Evolutionary conservation across 92 coral and sea anemone genomes (phyloP).

Genomic region (Heteractis magnifica): DNA sequence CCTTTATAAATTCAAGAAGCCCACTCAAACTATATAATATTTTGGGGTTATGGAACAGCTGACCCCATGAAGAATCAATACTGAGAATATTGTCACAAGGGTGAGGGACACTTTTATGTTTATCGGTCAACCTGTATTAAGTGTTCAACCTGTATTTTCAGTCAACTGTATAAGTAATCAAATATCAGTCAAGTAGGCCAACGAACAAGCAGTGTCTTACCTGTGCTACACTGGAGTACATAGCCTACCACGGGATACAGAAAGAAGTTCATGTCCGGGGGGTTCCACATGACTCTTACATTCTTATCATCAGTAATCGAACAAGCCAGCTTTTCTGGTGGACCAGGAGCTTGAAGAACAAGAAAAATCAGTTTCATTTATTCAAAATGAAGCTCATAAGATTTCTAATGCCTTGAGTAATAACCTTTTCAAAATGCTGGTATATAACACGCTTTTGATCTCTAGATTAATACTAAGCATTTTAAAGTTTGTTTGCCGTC

Average conservation of each 20-base stretch:
- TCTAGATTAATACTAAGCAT: too few species aligned
- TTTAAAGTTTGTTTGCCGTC: too few species aligned
- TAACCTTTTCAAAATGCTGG: too few species aligned
- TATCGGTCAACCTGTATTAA: too few species aligned
- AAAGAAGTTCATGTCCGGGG: slow-evolving; percentile 68
- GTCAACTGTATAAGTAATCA: neutral
- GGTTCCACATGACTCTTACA: slow-evolving; percentile 71
- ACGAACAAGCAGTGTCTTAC: slow-evolving; percentile 37
- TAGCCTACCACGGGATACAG: slow-evolving; percentile 78
- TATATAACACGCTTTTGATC: too few species aligned
- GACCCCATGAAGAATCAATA: too few species aligned
- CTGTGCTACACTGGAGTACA: slow-evolving; percentile 72
- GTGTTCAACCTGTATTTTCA: too few species aligned
- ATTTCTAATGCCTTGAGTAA: neutral
- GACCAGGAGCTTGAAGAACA: slow-evolving; percentile 72
- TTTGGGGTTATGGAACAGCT: too few species aligned
- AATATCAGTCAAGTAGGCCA: neutral
- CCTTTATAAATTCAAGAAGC: too few species aligned
- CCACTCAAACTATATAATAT: too few species aligned
- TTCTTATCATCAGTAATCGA: slow-evolving; percentile 51
- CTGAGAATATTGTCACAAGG: too few species aligned
- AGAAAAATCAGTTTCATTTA: neutral
- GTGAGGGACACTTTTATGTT: too few species aligned
- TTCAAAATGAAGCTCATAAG: neutral
- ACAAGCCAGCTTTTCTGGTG: slow-evolving; percentile 81